Evolutionary conservation across 2,113 vertebrate species (phyloP), one percentile per base, ranked within the genome.

Genomic region (Myxocyprinus asiaticus): DNA sequence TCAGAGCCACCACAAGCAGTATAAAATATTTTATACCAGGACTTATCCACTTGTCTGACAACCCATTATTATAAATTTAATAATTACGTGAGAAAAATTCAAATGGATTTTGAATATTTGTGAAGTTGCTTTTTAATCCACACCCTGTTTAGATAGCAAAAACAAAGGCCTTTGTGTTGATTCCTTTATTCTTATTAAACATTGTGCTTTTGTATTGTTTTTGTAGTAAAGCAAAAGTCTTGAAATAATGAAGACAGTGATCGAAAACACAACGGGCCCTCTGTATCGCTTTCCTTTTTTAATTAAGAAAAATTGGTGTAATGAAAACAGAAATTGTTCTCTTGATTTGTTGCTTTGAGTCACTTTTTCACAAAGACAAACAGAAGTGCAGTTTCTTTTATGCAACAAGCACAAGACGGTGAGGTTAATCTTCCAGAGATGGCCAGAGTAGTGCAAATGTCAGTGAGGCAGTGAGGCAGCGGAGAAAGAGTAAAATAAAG

Each of bases 341-440:
- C 45, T 64, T 81, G 4, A 64, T 76, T 70, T 76, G 12, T 50
- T 22, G 58, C 72, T 63, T 50, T 74, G 58, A 63, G 72, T 62
- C 59, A 50, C 45, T 9, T 74, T 63, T 74, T 45, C 9, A 77
- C 14, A 48, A 33, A 74, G 72, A 48, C 69, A 79, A 77, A 82
- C 59, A 68, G 22, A 64, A 6, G 67, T 11, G 53, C 47, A 47
- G 44, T 68, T 53, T 47, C 47, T 67, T 79, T 80, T 70, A 67
- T 45, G 70, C 72, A 67, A 80, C 78, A 82, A 87, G 83, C 77
- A 80, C 73, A 70, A 75, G n/a, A 9, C 43, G 82, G 56, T 85
- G 84, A 81, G 79, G 73, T 77, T 76, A 8, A 76, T 74, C 6
- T 45, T 43, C 44, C n/a, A 12, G 72, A 74, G 72, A 74, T 0